Conservation (phyloP, 2,888 invertebrate genomes). For the Cylindroiulus punctatus region DNA sequence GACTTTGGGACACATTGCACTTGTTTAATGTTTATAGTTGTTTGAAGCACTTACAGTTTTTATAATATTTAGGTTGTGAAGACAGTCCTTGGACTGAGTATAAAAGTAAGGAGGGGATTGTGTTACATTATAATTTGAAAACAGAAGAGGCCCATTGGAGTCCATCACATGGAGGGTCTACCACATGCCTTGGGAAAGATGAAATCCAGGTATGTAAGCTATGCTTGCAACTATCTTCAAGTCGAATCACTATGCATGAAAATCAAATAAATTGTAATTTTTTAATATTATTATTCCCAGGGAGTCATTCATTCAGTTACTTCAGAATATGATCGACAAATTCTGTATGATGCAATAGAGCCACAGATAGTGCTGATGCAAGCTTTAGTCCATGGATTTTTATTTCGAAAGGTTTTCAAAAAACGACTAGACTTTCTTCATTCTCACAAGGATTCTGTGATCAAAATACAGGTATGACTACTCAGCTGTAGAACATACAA, state of each 20-base stretch:
- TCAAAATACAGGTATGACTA: conserved; percentile 65
- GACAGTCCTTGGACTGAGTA: not conserved
- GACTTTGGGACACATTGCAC: too few relatives aligned
- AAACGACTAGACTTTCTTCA: conserved; percentile 62
- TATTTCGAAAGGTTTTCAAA: conserved; percentile 69
- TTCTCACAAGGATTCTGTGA: conserved; percentile 63
- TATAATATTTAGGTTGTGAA: conserved; percentile 12
- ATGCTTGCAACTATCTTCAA: not conserved
- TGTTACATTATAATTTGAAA: conserved; percentile 11
- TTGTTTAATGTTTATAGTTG: not conserved
- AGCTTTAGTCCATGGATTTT: conserved; percentile 72
- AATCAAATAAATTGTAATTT: not conserved
- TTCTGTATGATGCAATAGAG: conserved; percentile 64
- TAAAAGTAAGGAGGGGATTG: conserved; percentile 9
- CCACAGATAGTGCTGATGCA: conserved; percentile 71
- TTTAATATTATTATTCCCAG: conserved; percentile 59
- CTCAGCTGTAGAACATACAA: not conserved
- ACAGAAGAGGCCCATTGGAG: conserved; percentile 30
- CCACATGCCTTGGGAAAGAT: conserved; percentile 46
- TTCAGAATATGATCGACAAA: conserved; percentile 63
- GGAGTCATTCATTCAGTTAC: conserved; percentile 61
- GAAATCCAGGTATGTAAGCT: conserved; percentile 29
- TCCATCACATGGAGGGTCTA: conserved; percentile 25
- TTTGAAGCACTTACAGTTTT: not conserved
- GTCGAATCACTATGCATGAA: too few relatives aligned